phyloP scores from a whole-genome alignment of 2,888 invertebrate genomes.

The Rhyacophila evoluta region DNA sequence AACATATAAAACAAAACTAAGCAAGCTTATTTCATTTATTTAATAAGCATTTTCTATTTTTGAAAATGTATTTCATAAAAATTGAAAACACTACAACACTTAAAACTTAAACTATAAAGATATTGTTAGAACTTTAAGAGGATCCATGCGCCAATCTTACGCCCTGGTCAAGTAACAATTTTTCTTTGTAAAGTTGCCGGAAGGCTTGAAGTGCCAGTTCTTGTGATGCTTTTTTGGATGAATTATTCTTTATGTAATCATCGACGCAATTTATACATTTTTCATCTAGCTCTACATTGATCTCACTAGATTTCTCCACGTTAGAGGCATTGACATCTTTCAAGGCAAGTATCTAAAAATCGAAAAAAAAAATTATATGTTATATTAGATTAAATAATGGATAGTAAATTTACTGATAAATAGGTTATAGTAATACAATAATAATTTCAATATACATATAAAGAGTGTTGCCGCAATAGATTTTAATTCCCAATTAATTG shows the following conservation, averaged over 20 bases:
- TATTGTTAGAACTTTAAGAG: not conserved
- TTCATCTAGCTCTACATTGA: conserved; percentile 67
- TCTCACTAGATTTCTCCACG: not conserved
- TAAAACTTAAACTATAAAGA: not conserved
- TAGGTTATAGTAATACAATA: too few relatives aligned
- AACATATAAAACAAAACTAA: not conserved
- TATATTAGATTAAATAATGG: too few relatives aligned
- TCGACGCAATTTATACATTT: conserved; percentile 72
- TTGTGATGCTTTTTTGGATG: conserved; percentile 76
- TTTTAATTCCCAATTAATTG: too few relatives aligned
- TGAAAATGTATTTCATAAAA: not conserved
- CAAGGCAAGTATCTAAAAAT: conserved; percentile 42
- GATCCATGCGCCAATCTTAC: conserved; percentile 76
- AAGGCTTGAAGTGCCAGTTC: conserved; percentile 80
- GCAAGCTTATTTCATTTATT: not conserved
- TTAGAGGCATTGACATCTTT: not conserved
- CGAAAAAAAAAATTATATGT: conserved; percentile 42
- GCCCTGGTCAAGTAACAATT: conserved; percentile 72
- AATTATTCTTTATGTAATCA: conserved; percentile 72
- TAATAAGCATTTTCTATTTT: not conserved
- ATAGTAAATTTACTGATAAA: too few relatives aligned
- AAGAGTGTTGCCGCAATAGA: too few relatives aligned
- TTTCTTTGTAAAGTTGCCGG: conserved; percentile 74
- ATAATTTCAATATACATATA: too few relatives aligned
- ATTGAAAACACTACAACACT: not conserved